A percentile compares a stretch with the other conserved stretches of the same genome.
These are phyloP conservation scores for Phortica okadai DNA, from an alignment of 2,888 invertebrate genomes.

Conservation along the genomic window DNA sequence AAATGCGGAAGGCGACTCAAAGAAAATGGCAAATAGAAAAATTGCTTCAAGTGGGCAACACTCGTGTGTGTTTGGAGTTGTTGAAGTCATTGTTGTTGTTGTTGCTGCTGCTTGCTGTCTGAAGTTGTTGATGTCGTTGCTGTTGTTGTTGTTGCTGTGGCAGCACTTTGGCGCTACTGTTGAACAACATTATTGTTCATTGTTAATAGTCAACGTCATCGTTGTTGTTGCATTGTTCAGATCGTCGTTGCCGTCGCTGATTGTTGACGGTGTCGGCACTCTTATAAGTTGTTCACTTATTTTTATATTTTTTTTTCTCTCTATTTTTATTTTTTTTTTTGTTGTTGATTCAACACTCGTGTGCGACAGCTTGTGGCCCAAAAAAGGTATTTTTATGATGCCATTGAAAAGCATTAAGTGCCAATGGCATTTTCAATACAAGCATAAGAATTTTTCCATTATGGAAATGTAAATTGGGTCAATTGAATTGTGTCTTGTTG, in stretches of 20 bases:
- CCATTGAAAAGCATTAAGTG: background rate
- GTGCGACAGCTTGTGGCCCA: background rate
- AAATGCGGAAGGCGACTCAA: background rate
- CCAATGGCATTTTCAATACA: background rate
- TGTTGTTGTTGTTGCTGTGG: conserved; percentile 9
- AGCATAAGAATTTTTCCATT: background rate
- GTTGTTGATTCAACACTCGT: background rate
- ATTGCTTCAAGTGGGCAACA: conserved; percentile 28
- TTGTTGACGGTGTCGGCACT: conserved; percentile 1
- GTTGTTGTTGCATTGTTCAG: conserved; percentile 5
- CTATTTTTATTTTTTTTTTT: background rate
- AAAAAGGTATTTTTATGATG: conserved; percentile 16
- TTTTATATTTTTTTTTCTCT: background rate
- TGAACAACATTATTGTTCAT: conserved; percentile 25
- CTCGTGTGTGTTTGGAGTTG: conserved; percentile 15
- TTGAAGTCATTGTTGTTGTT: background rate
- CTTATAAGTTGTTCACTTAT: conserved; percentile 6
- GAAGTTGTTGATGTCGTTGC: background rate
- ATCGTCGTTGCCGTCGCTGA: background rate
- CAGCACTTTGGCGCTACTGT: conserved; percentile 22
- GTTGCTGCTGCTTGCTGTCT: conserved; percentile 4
- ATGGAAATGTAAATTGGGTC: background rate
- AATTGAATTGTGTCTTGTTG: background rate
- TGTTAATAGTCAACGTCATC: conserved; percentile 17
- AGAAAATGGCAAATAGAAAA: conserved; percentile 31